Percentiles rank a stretch among this genome's conserved stretches.
Conservation (phyloP, 2,113 vertebrate genomes). For the Electrona antarctica region DNA sequence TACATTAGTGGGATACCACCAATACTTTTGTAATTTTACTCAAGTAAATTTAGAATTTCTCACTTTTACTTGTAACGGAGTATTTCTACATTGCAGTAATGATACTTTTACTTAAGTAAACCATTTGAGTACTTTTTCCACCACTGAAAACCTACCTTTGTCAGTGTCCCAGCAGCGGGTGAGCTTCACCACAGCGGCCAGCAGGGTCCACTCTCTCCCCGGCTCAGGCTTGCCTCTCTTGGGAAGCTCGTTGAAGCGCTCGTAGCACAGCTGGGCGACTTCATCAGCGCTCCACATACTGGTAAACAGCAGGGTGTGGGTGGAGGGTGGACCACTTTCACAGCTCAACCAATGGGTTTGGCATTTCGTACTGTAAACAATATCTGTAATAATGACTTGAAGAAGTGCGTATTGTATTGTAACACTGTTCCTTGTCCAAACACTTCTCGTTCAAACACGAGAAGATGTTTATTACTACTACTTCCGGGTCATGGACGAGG, state of each 20-base stretch:
- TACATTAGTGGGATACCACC: too few species aligned
- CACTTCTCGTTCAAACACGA: neutral
- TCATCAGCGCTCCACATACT: constrained; percentile 83
- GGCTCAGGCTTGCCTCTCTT: constrained; percentile 87
- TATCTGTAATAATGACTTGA: neutral
- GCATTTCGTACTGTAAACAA: too few species aligned
- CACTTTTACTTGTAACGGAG: too few species aligned
- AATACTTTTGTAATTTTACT: too few species aligned
- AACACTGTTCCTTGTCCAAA: neutral
- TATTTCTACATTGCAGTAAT: too few species aligned
- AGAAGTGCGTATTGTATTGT: neutral
- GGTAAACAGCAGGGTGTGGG: neutral
- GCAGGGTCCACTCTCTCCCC: constrained; percentile 87
- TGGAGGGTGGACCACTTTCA: too few species aligned
- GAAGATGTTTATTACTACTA: neutral
- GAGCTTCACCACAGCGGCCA: constrained; percentile 84
- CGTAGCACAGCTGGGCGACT: constrained; percentile 83
- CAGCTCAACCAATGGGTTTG: too few species aligned
- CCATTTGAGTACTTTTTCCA: too few species aligned
- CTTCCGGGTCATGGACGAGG: constrained; percentile 35
- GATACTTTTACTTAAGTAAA: too few species aligned
- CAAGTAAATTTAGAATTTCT: too few species aligned
- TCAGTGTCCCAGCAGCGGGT: neutral
- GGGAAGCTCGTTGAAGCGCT: constrained; percentile 83
- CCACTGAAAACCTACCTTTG: neutral